A percentile compares a stretch with the other conserved stretches of the same genome.
These are phyloP conservation scores for Maconellicoccus hirsutus DNA, from an alignment of 1,140 invertebrate genomes.

Conservation along the genomic window DNA sequence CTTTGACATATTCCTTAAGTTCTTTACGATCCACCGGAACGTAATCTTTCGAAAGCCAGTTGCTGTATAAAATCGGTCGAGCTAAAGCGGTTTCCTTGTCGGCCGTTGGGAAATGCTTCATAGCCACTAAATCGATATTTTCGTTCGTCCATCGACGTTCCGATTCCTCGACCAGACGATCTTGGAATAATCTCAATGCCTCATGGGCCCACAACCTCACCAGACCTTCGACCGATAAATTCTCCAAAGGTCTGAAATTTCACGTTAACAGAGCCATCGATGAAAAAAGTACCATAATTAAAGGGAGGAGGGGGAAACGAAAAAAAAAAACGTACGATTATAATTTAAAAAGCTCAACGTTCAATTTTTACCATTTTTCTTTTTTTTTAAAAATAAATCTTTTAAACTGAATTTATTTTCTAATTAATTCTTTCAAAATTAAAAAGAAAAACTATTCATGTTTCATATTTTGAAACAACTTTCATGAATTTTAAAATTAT, in stretches of 20 bases:
- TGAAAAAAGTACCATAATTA: not conserved
- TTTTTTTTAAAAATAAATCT: too few species aligned
- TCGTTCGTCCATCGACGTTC: conserved; percentile 98
- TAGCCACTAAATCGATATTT: conserved; percentile 86
- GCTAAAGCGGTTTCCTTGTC: conserved; percentile 72
- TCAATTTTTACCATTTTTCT: too few species aligned
- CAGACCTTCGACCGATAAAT: conserved; percentile 79
- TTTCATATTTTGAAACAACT: too few species aligned
- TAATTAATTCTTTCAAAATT: too few species aligned
- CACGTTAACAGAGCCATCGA: too few species aligned
- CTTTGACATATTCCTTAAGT: conserved; percentile 90
- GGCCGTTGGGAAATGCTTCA: conserved; percentile 90
- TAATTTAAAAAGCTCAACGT: conserved; percentile 7
- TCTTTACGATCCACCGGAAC: conserved; percentile 91
- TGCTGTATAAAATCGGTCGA: conserved; percentile 92
- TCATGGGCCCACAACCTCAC: conserved; percentile 98
- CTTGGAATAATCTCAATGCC: conserved; percentile 93
- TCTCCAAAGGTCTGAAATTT: conserved; percentile 66
- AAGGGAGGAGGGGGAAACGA: not conserved
- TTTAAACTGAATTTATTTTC: too few species aligned
- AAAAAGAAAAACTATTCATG: too few species aligned
- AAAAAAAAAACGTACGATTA: conserved; percentile 5
- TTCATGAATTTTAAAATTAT: too few species aligned
- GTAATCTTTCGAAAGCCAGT: conserved; percentile 98
- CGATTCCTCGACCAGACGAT: conserved; percentile 83